Conservation (phyloP, 23 tunicate genomes). For the Ascidia mentula region DNA sequence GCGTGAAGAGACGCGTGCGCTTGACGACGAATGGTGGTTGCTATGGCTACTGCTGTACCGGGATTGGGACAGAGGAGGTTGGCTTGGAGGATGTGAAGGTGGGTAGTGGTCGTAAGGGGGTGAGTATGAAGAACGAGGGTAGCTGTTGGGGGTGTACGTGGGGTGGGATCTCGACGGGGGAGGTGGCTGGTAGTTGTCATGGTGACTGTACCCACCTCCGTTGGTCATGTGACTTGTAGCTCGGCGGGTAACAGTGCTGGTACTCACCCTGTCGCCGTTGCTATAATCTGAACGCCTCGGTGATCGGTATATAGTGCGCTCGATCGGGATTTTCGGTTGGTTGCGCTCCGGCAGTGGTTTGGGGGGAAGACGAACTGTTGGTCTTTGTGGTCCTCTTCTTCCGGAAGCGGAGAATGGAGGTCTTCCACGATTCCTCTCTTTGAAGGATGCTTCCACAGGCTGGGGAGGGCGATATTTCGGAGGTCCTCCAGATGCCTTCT, state of each 20-base stretch:
- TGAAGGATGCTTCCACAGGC: slow-evolving; percentile 3
- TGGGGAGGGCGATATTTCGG: slow-evolving; percentile 48
- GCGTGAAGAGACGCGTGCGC: slow-evolving; percentile 31
- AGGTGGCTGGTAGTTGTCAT: slow-evolving; percentile 1
- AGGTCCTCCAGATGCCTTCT: slow-evolving; percentile 74
- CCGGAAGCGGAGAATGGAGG: background rate
- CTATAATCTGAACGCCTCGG: background rate
- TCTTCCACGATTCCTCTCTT: background rate
- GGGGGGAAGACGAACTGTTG: background rate
- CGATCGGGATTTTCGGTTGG: background rate
- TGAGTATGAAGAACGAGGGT: background rate
- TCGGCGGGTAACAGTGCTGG: background rate
- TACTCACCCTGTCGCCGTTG: background rate
- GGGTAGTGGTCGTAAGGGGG: slow-evolving; percentile 3
- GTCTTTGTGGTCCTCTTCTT: background rate
- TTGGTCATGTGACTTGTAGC: background rate
- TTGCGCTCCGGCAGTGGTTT: background rate
- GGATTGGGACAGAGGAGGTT: slow-evolving; percentile 44
- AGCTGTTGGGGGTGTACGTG: background rate
- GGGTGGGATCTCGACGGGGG: slow-evolving; percentile 3
- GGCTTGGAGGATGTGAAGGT: slow-evolving; percentile 14
- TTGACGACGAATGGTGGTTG: slow-evolving; percentile 17
- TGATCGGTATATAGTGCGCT: slow-evolving; percentile 1
- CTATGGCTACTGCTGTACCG: background rate
- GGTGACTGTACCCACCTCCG: slow-evolving; percentile 13